phyloP scores from a whole-genome alignment of 2,113 vertebrate genomes.

The Bos taurus region DNA sequence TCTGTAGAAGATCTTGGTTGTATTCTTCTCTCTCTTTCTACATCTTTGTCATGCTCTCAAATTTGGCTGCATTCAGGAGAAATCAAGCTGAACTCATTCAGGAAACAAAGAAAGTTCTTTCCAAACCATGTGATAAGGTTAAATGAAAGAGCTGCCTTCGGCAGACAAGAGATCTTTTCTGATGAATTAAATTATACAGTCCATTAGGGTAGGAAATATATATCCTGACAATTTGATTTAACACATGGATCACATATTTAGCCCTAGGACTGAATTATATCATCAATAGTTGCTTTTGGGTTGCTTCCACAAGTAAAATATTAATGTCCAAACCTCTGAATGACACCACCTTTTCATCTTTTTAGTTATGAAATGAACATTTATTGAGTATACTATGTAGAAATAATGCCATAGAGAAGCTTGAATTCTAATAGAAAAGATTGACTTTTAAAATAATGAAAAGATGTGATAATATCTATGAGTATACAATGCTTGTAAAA shows the following conservation, averaged over 20 bases:
- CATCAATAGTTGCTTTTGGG: slow-evolving; percentile 7
- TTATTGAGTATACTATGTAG: neutral
- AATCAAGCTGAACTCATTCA: slow-evolving; percentile 43
- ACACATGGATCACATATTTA: neutral
- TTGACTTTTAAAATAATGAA: neutral
- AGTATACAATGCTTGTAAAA: neutral
- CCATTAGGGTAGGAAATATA: slow-evolving; percentile 45
- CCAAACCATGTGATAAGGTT: slow-evolving; percentile 4
- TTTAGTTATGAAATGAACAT: neutral
- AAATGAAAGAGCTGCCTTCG: slow-evolving; percentile 51
- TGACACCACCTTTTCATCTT: neutral
- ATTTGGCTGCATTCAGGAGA: neutral
- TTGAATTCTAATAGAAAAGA: neutral
- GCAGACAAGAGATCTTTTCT: neutral
- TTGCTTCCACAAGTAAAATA: slow-evolving; percentile 30
- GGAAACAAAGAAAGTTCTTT: slow-evolving; percentile 24
- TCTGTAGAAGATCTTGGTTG: neutral
- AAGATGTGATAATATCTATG: neutral
- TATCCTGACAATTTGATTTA: slow-evolving; percentile 34
- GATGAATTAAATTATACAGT: slow-evolving; percentile 58
- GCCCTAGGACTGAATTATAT: slow-evolving; percentile 1
- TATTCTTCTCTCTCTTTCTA: neutral
- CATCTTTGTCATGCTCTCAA: neutral
- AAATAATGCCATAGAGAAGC: neutral
- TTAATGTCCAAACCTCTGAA: neutral